These are phyloP conservation scores for Eulemur macaco DNA, from an alignment of 2,113 vertebrate species.

Conservation along the genomic window DNA sequence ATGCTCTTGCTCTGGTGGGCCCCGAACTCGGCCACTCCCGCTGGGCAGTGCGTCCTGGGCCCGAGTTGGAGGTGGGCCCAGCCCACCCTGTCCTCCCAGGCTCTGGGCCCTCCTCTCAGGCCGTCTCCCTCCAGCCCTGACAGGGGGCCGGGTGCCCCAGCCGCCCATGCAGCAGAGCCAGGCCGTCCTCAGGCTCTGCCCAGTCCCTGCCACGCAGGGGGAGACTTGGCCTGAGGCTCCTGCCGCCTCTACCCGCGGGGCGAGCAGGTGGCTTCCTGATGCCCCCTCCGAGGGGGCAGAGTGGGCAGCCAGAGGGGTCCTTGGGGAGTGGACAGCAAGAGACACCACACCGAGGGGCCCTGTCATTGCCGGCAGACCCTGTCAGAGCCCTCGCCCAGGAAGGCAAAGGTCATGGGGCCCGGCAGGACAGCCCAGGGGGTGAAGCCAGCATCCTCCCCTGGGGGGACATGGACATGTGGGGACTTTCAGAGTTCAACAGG, in stretches of 20 bases:
- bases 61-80: rapidly evolving
- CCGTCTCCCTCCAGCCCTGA: no score
- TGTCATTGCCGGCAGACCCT: rapidly evolving
- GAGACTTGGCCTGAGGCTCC: no score
- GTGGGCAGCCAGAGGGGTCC: rapidly evolving
- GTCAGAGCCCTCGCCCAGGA: no score
- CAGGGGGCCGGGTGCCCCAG: not conserved
- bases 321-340: not conserved
- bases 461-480: rapidly evolving
- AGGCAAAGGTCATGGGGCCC: rapidly evolving
- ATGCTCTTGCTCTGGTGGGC: not conserved
- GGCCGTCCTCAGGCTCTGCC: not conserved
- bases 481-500: rapidly evolving
- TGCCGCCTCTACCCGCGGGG: not conserved
- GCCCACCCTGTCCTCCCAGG: not conserved
- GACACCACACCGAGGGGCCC: rapidly evolving
- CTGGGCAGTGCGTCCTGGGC: rapidly evolving
- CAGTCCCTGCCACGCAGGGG: rapidly evolving
- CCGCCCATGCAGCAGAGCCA: no score
- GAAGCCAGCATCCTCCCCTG: not conserved
- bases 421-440: rapidly evolving
- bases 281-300: not conserved
- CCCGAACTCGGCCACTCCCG: not conserved
- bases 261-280: rapidly evolving
- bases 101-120: not conserved